Base-by-base conservation (phyloP, 2,888 invertebrate species). In the Trilocha varians region DNA sequence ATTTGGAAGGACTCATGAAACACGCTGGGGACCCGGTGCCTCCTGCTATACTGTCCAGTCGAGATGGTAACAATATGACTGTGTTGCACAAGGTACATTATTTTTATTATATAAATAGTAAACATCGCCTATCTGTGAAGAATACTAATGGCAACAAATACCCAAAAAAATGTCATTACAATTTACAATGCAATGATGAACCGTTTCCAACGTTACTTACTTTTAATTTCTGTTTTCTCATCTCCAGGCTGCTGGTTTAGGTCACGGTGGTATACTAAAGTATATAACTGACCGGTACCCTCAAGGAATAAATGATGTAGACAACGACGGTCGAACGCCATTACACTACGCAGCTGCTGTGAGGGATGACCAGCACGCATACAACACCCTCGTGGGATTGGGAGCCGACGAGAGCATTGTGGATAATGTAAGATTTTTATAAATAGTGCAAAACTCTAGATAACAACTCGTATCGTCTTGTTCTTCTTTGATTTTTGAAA, bases 261-360 rank as follows among this genome's bases (percentile, higher is more conserved):
- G 94, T 0, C 90, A 93, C 57, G 86, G 88, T 38, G 91, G 91
- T 48, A 91, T 95, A 42, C 88, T 92, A 15, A 90, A 92, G 56
- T 93, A 91, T 67, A 89, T 96, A 36, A 70, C 92, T 1, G 88
- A 89, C 36, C 87, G 89, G 49, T 91, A 90, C 66, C 92, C 93
- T 4, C 87, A 90, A 63, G 89, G 91, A 2, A 87, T 93, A 16
- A 88, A 89, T 39, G 88, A 90, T 32, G 80, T 88, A 13, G 97
- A 97, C 74, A 90, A 90, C 61, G 94, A 96, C 46, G 96, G 96
- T 15, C 88, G 95, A 52, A 95, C 95, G 0, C 92, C 97, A 0
- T 78, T 97, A 38, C 97, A 97, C 77, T 97, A 95, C 76, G 93
- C 96, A 0, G 94, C 95, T 2, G 88, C 92, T 11, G 85, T 91